phyloP scores from a whole-genome alignment of 2,888 invertebrate species.

The Tenthredo scrophulariae region DNA sequence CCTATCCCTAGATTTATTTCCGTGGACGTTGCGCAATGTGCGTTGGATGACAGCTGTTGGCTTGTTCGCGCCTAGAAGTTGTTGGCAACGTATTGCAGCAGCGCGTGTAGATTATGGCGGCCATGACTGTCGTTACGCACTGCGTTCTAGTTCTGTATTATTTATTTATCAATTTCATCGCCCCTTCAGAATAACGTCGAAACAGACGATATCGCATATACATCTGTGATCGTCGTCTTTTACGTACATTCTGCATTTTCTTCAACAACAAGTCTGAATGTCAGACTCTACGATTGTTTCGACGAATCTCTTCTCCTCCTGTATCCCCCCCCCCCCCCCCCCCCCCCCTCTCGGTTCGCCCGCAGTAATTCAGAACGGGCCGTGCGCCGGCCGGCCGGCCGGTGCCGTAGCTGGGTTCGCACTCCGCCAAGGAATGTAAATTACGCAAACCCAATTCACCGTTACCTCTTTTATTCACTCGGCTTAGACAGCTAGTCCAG shows the following conservation, averaged over 20 bases:
- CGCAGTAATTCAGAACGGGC: conserved; percentile 33
- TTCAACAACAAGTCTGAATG: not conserved
- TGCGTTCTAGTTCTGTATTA: conserved; percentile 41
- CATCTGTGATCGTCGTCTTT: not conserved
- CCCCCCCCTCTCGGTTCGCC: not conserved
- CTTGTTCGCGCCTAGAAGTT: conserved; percentile 51
- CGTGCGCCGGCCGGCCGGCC: conserved; percentile 12
- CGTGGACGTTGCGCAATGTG: conserved; percentile 71
- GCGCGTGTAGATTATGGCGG: conserved; percentile 49
- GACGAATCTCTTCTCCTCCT: not conserved
- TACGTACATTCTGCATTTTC: not conserved
- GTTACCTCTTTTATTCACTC: conserved; percentile 58
- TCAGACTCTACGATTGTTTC: not conserved
- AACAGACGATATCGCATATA: not conserved
- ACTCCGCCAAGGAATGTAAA: conserved; percentile 63
- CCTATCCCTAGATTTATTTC: conserved; percentile 73
- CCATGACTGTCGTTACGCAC: conserved; percentile 50
- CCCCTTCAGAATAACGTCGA: not conserved
- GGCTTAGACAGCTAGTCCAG: conserved; percentile 40
- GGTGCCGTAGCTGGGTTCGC: conserved; percentile 23
- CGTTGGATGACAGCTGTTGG: conserved; percentile 59
- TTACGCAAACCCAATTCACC: conserved; percentile 64
- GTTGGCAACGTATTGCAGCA: conserved; percentile 56
- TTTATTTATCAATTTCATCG: not conserved
- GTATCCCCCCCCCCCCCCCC: not conserved